A percentile compares a stretch with the other conserved stretches of the same genome.
phyloP scores from a whole-genome alignment of 2,888 invertebrate genomes.

The Parnassius orleans region DNA sequence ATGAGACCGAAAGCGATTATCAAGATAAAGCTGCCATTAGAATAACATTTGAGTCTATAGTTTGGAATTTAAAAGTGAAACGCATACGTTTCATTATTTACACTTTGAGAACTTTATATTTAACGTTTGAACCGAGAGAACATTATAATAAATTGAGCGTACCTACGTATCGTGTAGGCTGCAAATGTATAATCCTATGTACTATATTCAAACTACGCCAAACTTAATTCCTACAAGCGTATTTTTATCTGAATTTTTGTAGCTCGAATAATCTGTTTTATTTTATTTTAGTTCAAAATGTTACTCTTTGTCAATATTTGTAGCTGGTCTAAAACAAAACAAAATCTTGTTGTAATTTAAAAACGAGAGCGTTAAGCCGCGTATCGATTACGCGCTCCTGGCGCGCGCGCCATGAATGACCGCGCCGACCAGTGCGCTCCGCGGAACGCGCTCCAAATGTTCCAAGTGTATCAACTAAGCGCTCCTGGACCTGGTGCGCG shows the following conservation, averaged over 20 bases:
- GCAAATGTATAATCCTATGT: conserved; percentile 14
- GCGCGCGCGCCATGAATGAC: too few relatives aligned
- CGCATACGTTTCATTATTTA: conserved; percentile 15
- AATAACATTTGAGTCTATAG: neutral
- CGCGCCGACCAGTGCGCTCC: too few relatives aligned
- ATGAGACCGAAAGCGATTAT: too few relatives aligned
- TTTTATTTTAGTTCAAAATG: conserved; percentile 14
- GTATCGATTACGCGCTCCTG: too few relatives aligned
- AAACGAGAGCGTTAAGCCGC: conserved; percentile 5
- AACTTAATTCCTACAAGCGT: conserved; percentile 6
- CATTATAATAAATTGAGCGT: conserved; percentile 24
- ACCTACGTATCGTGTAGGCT: conserved; percentile 16
- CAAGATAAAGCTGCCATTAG: too few relatives aligned
- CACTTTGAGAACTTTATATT: conserved; percentile 20
- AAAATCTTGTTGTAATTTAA: neutral
- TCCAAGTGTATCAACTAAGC: too few relatives aligned
- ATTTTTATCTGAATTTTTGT: neutral
- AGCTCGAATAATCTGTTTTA: neutral
- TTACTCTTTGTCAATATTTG: conserved; percentile 12
- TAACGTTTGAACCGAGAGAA: conserved; percentile 11
- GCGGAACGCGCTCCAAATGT: too few relatives aligned
- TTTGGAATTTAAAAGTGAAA: conserved; percentile 6
- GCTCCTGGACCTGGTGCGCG: too few relatives aligned
- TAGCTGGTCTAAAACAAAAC: conserved; percentile 3
- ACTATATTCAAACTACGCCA: conserved; percentile 21